Percentiles rank a stretch among this genome's conserved stretches.
These are phyloP conservation scores for Neria commutata DNA, from an alignment of 2,888 invertebrate genomes.

Conservation along the genomic window DNA sequence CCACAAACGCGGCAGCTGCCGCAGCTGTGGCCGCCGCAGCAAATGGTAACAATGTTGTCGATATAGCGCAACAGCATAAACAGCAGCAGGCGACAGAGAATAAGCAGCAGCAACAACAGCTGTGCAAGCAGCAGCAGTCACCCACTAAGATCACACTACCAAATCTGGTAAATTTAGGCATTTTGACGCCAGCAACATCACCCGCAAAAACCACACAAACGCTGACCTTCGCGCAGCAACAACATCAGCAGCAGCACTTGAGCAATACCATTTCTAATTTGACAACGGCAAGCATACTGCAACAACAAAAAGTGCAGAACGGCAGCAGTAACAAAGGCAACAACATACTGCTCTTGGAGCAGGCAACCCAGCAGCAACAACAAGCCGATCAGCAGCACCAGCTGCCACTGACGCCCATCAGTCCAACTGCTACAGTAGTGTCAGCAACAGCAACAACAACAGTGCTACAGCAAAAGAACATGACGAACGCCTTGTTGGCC, in stretches of 20 bases:
- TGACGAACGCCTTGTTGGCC: slow-evolving; percentile 7
- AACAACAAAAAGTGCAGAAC: slow-evolving; percentile 33
- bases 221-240: slow-evolving; percentile 52
- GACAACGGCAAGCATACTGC: slow-evolving; percentile 40
- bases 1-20: slow-evolving; percentile 55
- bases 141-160: slow-evolving; percentile 59
- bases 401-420: slow-evolving; percentile 59
- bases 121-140: slow-evolving; percentile 28
- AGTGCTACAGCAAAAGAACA: not conserved
- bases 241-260: slow-evolving; percentile 43
- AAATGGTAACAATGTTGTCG: slow-evolving; percentile 32
- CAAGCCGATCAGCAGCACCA: slow-evolving; percentile 46
- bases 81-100: slow-evolving; percentile 20
- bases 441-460: too few relatives aligned
- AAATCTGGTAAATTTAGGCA: slow-evolving; percentile 62
- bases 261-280: slow-evolving; percentile 40
- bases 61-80: slow-evolving; percentile 43
- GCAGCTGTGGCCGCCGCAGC: slow-evolving; percentile 33
- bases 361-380: slow-evolving; percentile 25
- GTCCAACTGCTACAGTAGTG: slow-evolving; percentile 45
- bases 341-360: slow-evolving; percentile 31
- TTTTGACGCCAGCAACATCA: slow-evolving; percentile 65
- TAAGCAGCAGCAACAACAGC: slow-evolving; percentile 25
- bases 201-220: slow-evolving; percentile 61
- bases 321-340: slow-evolving; percentile 24